Evolutionary conservation across 2,113 vertebrate genomes (phyloP).

Genomic region (Oncorhynchus masou): DNA sequence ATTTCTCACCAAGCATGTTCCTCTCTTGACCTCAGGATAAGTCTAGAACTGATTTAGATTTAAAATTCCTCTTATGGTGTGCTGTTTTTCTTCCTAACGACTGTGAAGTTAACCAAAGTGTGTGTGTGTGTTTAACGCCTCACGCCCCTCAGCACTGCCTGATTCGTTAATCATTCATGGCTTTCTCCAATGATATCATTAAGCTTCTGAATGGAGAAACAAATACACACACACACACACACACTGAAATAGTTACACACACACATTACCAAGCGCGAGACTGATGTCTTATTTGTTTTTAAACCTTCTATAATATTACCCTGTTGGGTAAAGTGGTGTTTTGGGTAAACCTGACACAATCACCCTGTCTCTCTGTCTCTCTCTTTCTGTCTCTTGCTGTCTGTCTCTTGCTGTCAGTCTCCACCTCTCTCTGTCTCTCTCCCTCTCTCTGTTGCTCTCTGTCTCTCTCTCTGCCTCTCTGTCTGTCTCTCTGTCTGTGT

Average conservation of each 20-base stretch:
- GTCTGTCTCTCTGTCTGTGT: neutral
- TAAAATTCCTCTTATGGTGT: neutral
- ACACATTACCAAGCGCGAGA: neutral
- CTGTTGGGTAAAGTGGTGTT: no score
- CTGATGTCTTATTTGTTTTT: no score
- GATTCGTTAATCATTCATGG: slow-evolving; percentile 46
- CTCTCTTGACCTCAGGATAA: slow-evolving; percentile 27
- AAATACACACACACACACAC: neutral
- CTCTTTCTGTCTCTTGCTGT: neutral
- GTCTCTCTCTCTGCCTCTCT: neutral
- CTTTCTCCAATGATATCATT: slow-evolving; percentile 32
- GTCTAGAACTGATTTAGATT: slow-evolving; percentile 32
- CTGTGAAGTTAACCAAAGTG: neutral
- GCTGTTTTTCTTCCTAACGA: no score
- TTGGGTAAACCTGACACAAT: neutral
- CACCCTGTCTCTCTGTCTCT: neutral
- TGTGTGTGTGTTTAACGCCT: neutral
- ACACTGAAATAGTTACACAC: neutral
- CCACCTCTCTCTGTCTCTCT: neutral
- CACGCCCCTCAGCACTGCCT: neutral
- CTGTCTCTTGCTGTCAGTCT: neutral
- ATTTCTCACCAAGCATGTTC: neutral
- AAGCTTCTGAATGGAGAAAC: slow-evolving; percentile 10
- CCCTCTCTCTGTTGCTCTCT: neutral
- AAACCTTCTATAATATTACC: no score